Base-by-base conservation (phyloP, 2,113 vertebrate species). In the Camelus bactrianus region DNA sequence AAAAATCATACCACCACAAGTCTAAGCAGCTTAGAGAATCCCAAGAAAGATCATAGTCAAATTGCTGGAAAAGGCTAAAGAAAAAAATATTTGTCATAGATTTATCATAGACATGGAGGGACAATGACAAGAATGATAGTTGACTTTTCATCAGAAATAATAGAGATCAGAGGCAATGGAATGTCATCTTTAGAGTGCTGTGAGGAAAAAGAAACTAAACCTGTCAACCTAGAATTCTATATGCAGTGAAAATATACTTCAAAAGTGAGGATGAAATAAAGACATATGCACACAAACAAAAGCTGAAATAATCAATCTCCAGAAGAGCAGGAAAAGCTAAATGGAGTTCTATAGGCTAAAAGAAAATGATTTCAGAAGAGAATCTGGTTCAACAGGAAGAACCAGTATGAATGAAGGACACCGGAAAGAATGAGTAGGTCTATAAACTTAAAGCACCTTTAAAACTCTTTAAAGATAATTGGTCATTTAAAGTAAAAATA, bases 401-500 rank as follows among this genome's bases (percentile, higher is more conserved):
- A 52, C 17, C 28, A 50, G 2, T 79, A n/a, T 69, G 11, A 65
- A 62, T 62, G 65, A 48, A 84, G 46, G 50, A 26, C 64, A 54
- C 46, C 12, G 85, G 50, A 60, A 92, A 62, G 54, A 84, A 16
- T 72, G 62, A 77, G 30, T 15, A 52, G 13, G 2, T 26, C 35
- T 81, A 22, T 69, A 75, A 62, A 19, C 81, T 60, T 81, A 91
- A 95, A 81, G 32, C 4, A 84, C 13, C 35, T 88, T 84, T 35
- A 72, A 64, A 58, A 50, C 5, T 38, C 69, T 72, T 80, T 77
- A 73, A 73, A 87, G 30, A 60, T 86, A 81, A 89, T 56, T 26
- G n/a, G 1, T 56, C 32, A 38, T 22, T 67, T 75, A 62, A 92
- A 80, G 75, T 92, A 69, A 80, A 93, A 96, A 87, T 70, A 76